Evolutionary conservation across 1,140 invertebrate species (phyloP).

Genomic region (Lasioglossum baleicum): DNA sequence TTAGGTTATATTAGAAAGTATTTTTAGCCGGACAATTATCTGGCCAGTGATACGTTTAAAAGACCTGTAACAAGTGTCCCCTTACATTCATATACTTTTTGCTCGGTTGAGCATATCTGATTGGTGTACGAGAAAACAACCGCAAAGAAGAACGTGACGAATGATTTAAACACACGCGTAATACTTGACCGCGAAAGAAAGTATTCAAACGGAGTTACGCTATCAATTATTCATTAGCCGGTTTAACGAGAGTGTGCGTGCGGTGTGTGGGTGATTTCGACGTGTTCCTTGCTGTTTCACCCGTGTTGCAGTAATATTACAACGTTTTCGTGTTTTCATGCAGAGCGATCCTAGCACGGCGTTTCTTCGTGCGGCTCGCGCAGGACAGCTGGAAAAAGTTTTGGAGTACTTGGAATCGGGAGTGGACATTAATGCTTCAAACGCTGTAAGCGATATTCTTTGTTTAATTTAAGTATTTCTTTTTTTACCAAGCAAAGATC

Average conservation of each 20-base stretch:
- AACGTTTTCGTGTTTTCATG: too few species aligned
- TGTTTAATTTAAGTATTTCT: too few species aligned
- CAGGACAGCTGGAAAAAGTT: conserved; percentile 97
- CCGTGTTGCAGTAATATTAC: too few species aligned
- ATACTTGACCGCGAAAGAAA: conserved; percentile 25
- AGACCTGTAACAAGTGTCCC: conserved; percentile 23
- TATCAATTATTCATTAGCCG: conserved; percentile 73
- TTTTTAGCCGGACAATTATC: too few species aligned
- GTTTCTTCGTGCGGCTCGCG: conserved; percentile 96
- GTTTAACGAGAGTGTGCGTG: too few species aligned
- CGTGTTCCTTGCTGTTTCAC: too few species aligned
- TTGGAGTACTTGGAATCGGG: conserved; percentile 95
- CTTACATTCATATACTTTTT: conserved; percentile 17
- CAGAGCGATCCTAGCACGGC: conserved; percentile 91
- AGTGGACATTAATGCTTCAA: conserved; percentile 98
- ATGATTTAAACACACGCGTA: conserved; percentile 12
- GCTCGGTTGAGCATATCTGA: conserved; percentile 28
- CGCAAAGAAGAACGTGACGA: conserved; percentile 31
- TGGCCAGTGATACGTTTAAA: too few species aligned
- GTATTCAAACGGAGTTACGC: neutral
- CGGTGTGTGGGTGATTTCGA: too few species aligned
- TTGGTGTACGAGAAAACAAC: conserved; percentile 23
- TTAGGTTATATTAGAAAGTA: neutral
- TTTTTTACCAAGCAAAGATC: too few species aligned
- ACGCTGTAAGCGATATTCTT: conserved; percentile 95